These are phyloP conservation scores for Empis livida DNA, from an alignment of 2,888 invertebrate species.

Conservation along the genomic window DNA sequence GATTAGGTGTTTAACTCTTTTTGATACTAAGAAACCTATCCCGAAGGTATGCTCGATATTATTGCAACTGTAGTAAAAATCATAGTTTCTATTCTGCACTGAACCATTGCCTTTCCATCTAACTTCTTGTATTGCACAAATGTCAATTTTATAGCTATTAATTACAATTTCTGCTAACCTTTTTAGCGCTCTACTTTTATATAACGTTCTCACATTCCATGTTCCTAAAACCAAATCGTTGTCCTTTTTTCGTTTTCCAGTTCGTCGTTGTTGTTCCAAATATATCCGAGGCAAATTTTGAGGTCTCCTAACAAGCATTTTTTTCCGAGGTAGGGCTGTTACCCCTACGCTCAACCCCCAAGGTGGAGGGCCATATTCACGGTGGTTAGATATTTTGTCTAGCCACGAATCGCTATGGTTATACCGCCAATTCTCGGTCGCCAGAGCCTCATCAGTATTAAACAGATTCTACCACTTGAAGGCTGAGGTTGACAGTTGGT, in stretches of 20 bases:
- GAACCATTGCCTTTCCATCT: too few species aligned
- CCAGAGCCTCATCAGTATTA: neutral
- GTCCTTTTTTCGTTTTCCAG: neutral
- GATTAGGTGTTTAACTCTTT: too few species aligned
- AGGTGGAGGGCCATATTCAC: neutral
- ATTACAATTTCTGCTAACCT: too few species aligned
- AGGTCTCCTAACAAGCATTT: neutral
- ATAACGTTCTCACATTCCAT: neutral
- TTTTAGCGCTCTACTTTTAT: neutral
- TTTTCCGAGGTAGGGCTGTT: neutral
- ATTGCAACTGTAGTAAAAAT: too few species aligned
- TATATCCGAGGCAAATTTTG: neutral
- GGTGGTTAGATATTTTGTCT: neutral
- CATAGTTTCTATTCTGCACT: too few species aligned
- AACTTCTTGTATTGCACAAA: too few species aligned
- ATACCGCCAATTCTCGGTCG: neutral
- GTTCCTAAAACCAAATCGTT: neutral
- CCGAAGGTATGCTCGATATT: too few species aligned
- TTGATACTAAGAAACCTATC: too few species aligned
- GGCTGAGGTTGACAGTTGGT: neutral
- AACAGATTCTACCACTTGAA: neutral
- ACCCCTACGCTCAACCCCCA: neutral
- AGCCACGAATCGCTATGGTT: neutral
- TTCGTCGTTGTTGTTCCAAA: neutral
- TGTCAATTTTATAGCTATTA: too few species aligned